These are phyloP conservation scores for Drosophila dunni DNA, from an alignment of 1,140 invertebrate species.

Conservation along the genomic window DNA sequence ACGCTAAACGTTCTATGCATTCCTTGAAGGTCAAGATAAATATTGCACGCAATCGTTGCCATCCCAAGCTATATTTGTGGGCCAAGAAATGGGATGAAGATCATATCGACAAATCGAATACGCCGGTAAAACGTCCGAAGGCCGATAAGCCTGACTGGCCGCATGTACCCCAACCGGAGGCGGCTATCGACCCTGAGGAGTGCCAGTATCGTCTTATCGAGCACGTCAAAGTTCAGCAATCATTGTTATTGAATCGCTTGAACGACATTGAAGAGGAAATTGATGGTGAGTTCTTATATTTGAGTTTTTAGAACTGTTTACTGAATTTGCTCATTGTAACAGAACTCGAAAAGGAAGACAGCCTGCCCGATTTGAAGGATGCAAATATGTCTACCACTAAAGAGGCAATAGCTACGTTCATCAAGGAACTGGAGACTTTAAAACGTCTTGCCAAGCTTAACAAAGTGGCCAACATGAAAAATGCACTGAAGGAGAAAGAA, in stretches of 20 bases:
- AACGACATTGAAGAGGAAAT: slow-evolving; percentile 92
- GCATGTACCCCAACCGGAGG: slow-evolving; percentile 90
- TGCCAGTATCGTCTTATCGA: slow-evolving; percentile 91
- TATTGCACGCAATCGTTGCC: slow-evolving; percentile 91
- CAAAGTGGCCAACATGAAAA: slow-evolving; percentile 66
- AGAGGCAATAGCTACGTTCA: slow-evolving; percentile 71
- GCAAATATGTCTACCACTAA: slow-evolving; percentile 61
- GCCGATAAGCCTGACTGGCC: slow-evolving; percentile 57
- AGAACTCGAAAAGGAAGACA: slow-evolving; percentile 74
- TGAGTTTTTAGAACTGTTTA: not conserved
- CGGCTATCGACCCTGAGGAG: slow-evolving; percentile 91
- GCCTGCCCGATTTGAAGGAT: slow-evolving; percentile 65
- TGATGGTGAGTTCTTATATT: slow-evolving; percentile 85
- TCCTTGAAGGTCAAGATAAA: slow-evolving; percentile 90
- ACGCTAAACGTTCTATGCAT: slow-evolving; percentile 89
- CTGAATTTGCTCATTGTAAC: not conserved
- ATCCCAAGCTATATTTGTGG: slow-evolving; percentile 94
- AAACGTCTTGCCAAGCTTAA: slow-evolving; percentile 75
- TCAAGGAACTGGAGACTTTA: slow-evolving; percentile 75
- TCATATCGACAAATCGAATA: slow-evolving; percentile 42
- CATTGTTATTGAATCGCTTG: slow-evolving; percentile 89
- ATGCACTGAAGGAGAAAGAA: slow-evolving; percentile 45
- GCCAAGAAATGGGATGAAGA: slow-evolving; percentile 91
- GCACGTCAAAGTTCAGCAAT: slow-evolving; percentile 91
- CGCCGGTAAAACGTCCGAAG: slow-evolving; percentile 66